phyloP scores from a whole-genome alignment of 2,113 vertebrate genomes.

The Mixornis gularis region DNA sequence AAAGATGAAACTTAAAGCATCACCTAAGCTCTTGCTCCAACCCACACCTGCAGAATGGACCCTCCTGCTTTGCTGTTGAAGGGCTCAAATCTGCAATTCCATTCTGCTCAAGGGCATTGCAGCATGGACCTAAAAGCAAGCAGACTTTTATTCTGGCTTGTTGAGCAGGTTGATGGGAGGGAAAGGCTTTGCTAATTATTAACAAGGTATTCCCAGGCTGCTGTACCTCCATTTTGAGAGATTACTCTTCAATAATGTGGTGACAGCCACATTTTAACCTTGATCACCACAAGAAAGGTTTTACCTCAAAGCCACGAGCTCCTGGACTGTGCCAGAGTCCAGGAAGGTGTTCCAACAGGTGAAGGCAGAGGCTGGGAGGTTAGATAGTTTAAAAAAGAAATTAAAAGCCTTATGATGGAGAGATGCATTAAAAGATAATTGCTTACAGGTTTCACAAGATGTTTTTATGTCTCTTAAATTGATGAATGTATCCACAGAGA shows the following conservation, averaged over 20 bases:
- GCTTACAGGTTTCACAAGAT: not conserved
- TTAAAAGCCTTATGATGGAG: not conserved
- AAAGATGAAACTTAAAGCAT: not conserved
- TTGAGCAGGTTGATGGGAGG: not conserved
- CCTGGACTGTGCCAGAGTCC: not conserved
- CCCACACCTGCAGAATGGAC: not conserved
- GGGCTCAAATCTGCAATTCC: not conserved
- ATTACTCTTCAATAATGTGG: not conserved
- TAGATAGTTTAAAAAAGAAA: not conserved
- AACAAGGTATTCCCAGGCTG: not conserved
- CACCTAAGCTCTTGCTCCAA: not conserved
- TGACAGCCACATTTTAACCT: not conserved
- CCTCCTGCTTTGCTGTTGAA: not conserved
- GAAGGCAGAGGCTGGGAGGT: not conserved
- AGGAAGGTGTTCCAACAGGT: not conserved
- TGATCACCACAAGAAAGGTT: not conserved
- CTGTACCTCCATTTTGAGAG: not conserved
- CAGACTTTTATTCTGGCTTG: not conserved
- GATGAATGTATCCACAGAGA: not conserved
- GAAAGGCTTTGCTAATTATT: not conserved
- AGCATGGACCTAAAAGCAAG: not conserved
- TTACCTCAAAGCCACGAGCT: not conserved
- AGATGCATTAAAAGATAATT: conserved; percentile 9
- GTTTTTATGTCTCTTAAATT: conserved; percentile 25
- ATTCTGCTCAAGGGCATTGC: not conserved